Percentiles rank a stretch among this genome's conserved stretches.
Evolutionary conservation across 64 coral and sea anemone species (phyloP).

Genomic region (Montipora efflorescens): DNA sequence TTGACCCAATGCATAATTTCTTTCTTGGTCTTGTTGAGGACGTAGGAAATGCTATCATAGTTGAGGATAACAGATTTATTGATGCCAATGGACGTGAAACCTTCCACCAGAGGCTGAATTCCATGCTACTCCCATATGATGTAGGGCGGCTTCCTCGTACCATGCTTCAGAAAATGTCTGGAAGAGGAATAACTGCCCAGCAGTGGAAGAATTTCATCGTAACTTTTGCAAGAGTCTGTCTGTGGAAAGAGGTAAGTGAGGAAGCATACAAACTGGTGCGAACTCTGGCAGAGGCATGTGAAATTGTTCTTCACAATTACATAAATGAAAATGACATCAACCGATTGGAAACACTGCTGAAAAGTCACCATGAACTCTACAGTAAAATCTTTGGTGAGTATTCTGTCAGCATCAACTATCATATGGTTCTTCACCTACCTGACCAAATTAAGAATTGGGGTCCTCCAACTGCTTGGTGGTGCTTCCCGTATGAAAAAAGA

Average conservation of each 20-base stretch:
- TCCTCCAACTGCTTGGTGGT: constrained; percentile 37
- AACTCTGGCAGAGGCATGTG: constrained; percentile 8
- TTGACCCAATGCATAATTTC: constrained; percentile 37
- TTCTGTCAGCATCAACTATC: background rate
- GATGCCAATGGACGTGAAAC: background rate
- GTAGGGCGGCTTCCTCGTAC: background rate
- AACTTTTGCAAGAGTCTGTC: constrained; percentile 26
- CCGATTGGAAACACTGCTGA: background rate
- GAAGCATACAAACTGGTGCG: constrained; percentile 11
- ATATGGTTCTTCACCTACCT: constrained; percentile 44
- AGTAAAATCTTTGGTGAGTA: background rate
- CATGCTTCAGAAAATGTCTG: too few species aligned
- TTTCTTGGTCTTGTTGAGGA: background rate
- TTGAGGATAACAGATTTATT: constrained; percentile 9
- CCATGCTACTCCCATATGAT: constrained; percentile 43
- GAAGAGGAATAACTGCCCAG: too few species aligned
- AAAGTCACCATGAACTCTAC: background rate
- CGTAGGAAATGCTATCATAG: background rate
- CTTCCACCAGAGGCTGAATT: background rate
- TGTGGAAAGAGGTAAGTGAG: background rate
- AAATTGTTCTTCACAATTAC: background rate
- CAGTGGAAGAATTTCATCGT: too few species aligned
- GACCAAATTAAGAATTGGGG: background rate
- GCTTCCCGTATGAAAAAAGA: background rate
- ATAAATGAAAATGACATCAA: background rate